A percentile compares a stretch with the other conserved stretches of the same genome.
These are phyloP conservation scores for Noctua comes DNA, from an alignment of 2,888 invertebrate species.

Conservation along the genomic window DNA sequence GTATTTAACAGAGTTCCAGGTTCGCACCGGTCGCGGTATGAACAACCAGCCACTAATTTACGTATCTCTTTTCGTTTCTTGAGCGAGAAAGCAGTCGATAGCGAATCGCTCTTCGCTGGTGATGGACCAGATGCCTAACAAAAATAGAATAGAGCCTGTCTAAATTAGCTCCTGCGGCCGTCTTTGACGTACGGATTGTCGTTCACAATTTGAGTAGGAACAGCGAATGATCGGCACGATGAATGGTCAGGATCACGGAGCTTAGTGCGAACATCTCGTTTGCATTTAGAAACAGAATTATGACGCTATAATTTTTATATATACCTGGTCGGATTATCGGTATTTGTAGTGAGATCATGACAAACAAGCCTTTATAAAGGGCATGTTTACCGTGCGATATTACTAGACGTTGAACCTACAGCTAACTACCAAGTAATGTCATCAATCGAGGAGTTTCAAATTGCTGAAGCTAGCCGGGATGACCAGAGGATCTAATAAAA, in stretches of 20 bases:
- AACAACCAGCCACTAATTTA: neutral
- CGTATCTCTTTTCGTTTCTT: neutral
- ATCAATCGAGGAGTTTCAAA: no score
- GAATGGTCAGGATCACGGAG: neutral
- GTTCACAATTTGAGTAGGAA: conserved; percentile 50
- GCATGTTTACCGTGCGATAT: neutral
- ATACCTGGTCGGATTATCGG: neutral
- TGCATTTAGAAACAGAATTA: conserved; percentile 21
- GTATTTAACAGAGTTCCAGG: neutral
- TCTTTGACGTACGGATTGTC: conserved; percentile 21
- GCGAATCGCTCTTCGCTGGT: neutral
- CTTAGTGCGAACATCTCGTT: neutral
- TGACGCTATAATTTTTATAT: conserved; percentile 2
- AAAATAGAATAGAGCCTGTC: neutral
- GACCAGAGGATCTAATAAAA: no score
- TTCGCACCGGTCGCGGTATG: neutral
- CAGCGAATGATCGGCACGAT: conserved; percentile 12
- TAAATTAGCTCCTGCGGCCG: neutral
- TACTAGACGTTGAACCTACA: no score
- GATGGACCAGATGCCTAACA: neutral
- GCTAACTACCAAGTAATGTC: no score
- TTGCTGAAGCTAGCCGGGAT: no score
- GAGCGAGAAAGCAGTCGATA: neutral
- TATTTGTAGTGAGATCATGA: neutral
- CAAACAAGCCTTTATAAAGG: neutral